Conservation (phyloP, 2,888 invertebrate genomes). For the Oegoconia quadripuncta region DNA sequence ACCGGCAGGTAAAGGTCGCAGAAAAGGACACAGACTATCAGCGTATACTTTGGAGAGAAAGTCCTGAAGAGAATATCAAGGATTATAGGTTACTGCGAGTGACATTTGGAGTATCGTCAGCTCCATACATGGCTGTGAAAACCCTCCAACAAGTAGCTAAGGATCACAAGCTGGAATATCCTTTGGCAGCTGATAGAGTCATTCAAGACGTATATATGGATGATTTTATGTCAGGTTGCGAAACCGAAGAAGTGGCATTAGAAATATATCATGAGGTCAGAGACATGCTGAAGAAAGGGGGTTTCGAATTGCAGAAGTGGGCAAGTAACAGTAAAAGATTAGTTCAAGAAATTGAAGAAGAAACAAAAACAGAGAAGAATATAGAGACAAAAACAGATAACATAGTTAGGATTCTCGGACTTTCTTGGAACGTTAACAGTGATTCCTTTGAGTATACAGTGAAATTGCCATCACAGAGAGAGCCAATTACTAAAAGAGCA, state of each 20-base stretch:
- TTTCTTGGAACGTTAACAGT: conserved; percentile 18
- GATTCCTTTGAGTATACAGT: conserved; percentile 22
- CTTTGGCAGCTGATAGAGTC: conserved; percentile 13
- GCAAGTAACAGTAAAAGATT: conserved; percentile 15
- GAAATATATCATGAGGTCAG: conserved; percentile 21
- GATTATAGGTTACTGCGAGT: conserved; percentile 20
- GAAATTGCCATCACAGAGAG: conserved; percentile 8
- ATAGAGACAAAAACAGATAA: conserved; percentile 19
- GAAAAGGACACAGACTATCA: conserved; percentile 19
- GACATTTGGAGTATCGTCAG: conserved; percentile 18
- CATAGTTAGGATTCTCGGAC: conserved; percentile 22
- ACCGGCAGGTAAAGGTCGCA: conserved; percentile 21
- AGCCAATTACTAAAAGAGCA: conserved; percentile 20
- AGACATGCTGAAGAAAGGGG: conserved; percentile 19
- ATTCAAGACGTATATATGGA: conserved; percentile 18
- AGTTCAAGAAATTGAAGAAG: conserved; percentile 5
- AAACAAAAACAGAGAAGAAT: not conserved
- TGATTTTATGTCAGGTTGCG: conserved; percentile 23
- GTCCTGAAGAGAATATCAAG: conserved; percentile 8
- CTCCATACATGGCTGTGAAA: conserved; percentile 17
- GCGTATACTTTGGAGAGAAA: conserved; percentile 16
- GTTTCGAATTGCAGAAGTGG: conserved; percentile 23
- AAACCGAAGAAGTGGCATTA: conserved; percentile 18
- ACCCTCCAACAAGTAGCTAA: conserved; percentile 15
- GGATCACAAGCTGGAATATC: conserved; percentile 16